Evolutionary conservation across 2,113 vertebrate species (phyloP), one percentile per base, ranked within the genome.

Genomic region (Caretta caretta): DNA sequence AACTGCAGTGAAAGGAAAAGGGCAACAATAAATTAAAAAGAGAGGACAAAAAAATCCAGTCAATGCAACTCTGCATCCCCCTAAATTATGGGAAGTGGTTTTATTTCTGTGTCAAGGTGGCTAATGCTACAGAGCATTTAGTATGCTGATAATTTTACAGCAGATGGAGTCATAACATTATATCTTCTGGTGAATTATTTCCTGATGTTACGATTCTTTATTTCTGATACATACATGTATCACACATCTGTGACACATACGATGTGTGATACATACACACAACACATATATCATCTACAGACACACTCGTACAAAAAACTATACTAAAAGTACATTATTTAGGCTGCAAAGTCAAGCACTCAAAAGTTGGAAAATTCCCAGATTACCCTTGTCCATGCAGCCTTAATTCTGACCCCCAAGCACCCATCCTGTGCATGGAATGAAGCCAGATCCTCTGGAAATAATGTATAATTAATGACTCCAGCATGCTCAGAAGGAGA

Each of bases 121-220:
- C 59, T 93, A 87, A 54, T 27, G 80, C 81, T 91, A n/a, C 42
- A 81, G 83, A 83, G 79, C 82, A 88, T 95, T 96, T 97, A 92
- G 90, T 94, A 90, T 59, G 27, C 90, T 92, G 87, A 92, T 93
- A 94, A 91, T 92, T 97, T 95, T 96, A 97, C 95, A 96, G 96
- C 76, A 97, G 95, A 97, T 96, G 95, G 95, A 97, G 96, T 97
- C 95, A 89, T 97, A 96, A 94, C 96, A 94, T 97, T 97, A 92
- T 95, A 87, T 91, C 96, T 90, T 96, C 80, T 90, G 87, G 84
- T 96, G 95, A 96, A 82, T 78, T 29, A 83, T 95, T 91, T 97
- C 90, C 93, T 94, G 90, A 85, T 75, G 19, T 38, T 92, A 72
- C 65, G 25, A 57, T 87, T 95, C 84, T 81, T 90, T 83, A 87